These are phyloP conservation scores for Brachirus orientalis DNA, from an alignment of 2,113 vertebrate genomes.

Conservation along the genomic window DNA sequence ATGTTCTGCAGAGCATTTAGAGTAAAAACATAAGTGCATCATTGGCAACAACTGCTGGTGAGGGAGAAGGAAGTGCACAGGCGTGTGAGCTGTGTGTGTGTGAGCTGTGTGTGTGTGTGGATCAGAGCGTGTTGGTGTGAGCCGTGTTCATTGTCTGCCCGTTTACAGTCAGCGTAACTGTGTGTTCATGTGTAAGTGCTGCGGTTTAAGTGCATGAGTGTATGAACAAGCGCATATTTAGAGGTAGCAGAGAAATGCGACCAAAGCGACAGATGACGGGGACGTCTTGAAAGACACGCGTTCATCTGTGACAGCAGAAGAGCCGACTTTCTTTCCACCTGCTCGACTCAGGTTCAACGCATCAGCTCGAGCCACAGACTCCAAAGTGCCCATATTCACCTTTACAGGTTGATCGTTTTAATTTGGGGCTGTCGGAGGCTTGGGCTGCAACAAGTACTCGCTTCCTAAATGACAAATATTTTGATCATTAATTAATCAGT, in stretches of 20 bases:
- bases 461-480: no score
- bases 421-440: no score
- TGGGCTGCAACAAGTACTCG: no score
- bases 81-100: slow-evolving; percentile 16
- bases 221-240: slow-evolving; percentile 54
- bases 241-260: slow-evolving; percentile 75
- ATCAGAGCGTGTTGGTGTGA: slow-evolving; percentile 12
- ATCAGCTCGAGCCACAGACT: neutral
- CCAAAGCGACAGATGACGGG: slow-evolving; percentile 33
- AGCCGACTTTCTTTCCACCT: neutral
- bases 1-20: slow-evolving; percentile 58
- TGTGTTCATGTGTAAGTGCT: slow-evolving; percentile 25
- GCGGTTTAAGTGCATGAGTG: slow-evolving; percentile 43
- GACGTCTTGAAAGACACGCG: neutral
- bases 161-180: slow-evolving; percentile 6
- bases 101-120: slow-evolving; percentile 19
- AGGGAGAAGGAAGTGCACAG: slow-evolving; percentile 68
- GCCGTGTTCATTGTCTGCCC: slow-evolving; percentile 22
- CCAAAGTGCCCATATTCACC: neutral
- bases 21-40: slow-evolving; percentile 74
- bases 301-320: no score
- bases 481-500: no score
- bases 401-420: neutral
- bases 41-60: slow-evolving; percentile 81
- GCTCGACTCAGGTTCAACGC: slow-evolving; percentile 11